Conservation (phyloP, 1,140 invertebrate genomes). For the Lordiphosa stackelbergi region DNA sequence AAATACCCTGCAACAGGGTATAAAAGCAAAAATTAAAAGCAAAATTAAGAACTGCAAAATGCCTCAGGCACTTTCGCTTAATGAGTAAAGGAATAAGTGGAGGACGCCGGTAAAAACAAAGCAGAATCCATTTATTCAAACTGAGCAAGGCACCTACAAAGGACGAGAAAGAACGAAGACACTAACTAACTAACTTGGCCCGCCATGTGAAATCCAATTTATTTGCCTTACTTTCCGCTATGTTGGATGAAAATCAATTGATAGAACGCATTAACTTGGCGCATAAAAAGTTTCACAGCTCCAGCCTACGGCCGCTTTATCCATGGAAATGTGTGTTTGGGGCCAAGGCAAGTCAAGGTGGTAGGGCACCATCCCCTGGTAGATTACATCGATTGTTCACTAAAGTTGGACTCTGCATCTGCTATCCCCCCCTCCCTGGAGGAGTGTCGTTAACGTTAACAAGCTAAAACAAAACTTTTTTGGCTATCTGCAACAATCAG, state of each 20-base stretch:
- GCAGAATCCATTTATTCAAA: slow-evolving; percentile 10
- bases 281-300: slow-evolving; percentile 47
- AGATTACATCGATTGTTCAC: slow-evolving; percentile 58
- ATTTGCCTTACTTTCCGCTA: slow-evolving; percentile 60
- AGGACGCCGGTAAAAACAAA: not conserved
- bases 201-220: slow-evolving; percentile 54
- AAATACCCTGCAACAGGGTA: too few relatives aligned
- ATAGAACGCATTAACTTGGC: slow-evolving; percentile 70
- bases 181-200: slow-evolving; percentile 53
- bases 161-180: slow-evolving; percentile 2
- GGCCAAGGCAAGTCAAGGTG: not conserved
- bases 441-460: slow-evolving; percentile 29
- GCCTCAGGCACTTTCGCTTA: slow-evolving; percentile 34
- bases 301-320: slow-evolving; percentile 1
- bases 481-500: slow-evolving; percentile 31
- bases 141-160: not conserved
- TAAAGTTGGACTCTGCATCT: slow-evolving; percentile 30
- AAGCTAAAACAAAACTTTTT: slow-evolving; percentile 13
- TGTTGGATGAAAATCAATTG: slow-evolving; percentile 72
- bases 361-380: not conserved
- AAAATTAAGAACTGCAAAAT: slow-evolving; percentile 39
- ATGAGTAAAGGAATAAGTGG: slow-evolving; percentile 40
- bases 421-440: not conserved
- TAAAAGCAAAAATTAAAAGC: slow-evolving; percentile 26
- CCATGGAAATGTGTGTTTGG: slow-evolving; percentile 40